Conservation (phyloP, 2,888 invertebrate species). For the Pherbina coryleti region DNA sequence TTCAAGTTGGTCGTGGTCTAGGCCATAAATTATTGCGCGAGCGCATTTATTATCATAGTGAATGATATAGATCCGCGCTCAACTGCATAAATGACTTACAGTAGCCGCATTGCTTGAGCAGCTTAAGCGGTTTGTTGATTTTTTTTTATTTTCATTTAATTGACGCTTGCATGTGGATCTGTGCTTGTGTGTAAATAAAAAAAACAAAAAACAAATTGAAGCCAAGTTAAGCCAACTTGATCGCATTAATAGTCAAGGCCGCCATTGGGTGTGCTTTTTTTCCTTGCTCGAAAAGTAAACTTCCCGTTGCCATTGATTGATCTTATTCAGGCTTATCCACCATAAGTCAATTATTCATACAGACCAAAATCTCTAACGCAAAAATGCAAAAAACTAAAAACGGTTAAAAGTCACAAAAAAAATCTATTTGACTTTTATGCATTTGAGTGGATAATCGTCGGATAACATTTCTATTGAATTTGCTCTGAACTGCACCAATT, state of each 20-base stretch:
- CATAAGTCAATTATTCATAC: slow-evolving; percentile 42
- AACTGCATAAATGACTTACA: slow-evolving; percentile 3
- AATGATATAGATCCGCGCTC: slow-evolving; percentile 12
- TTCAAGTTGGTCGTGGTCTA: background rate
- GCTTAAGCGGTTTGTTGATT: background rate
- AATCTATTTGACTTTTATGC: slow-evolving; percentile 53
- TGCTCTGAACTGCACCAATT: background rate
- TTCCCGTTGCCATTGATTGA: slow-evolving; percentile 10
- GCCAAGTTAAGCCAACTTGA: background rate
- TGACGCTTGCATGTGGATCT: background rate
- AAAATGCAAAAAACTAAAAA: background rate
- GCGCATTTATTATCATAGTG: background rate
- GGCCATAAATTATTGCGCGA: slow-evolving; percentile 19
- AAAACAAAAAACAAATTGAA: background rate
- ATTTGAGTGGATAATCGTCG: slow-evolving; percentile 55
- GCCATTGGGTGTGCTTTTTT: background rate
- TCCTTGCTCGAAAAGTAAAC: background rate
- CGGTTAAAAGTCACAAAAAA: background rate
- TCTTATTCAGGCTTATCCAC: slow-evolving; percentile 43
- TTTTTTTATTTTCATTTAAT: background rate
- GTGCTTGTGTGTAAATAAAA: background rate
- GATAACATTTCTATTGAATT: slow-evolving; percentile 23
- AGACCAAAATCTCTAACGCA: background rate
- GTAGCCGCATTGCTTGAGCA: slow-evolving; percentile 18
- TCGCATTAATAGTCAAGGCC: slow-evolving; percentile 26